Evolutionary conservation across 2,797 vertebrate species (phyloP), one percentile per base, ranked within the genome.

Genomic region (Pyrocephalus nanus): DNA sequence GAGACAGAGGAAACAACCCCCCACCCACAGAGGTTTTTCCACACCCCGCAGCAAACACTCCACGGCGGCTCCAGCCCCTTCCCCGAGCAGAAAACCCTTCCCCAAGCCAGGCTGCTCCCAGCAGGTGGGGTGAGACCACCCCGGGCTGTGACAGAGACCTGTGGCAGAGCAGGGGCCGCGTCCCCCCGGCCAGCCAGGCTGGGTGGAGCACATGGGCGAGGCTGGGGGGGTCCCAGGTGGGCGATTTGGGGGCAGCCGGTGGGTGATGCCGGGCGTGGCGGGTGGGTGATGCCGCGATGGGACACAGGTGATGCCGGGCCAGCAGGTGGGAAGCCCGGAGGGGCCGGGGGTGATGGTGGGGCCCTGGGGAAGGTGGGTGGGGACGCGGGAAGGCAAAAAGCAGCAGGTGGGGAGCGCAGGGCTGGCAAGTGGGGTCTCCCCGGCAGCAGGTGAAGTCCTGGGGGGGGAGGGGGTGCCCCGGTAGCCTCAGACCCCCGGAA

Each of bases 231-330:
- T 15, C 22, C 32, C 73, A 7, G 21, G 16, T 2, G 6, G 23
- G 22, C 2, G 53, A 8, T 8, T 1, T 5, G 42, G 51, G 42
- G 19, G 29, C 5, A 34, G 29, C 32, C 3, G 25, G 18, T 2
- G 8, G 64, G 64, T 5, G 65, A n/a, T 21, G 11, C 50, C 27
- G 57, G 21, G 45, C 42, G n/a, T 69, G 29, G 43, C 55, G 9
- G 11, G 12, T 2, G 22, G 32, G 58, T 4, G 74, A n/a, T n/a
- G 47, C 51, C 16, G 34, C 50, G 45, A 20, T 47, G 69, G 86
- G 77, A 29, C 55, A 8, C 27, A 1, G 29, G 50, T 7, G 60
- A 3, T 16, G 29, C 43, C 8, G 32, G 45, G 45, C 53, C 43
- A 32, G 45, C 58, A 12, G 70, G 75, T 11, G 50, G 15, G 47